phyloP scores from a whole-genome alignment of 2,113 vertebrate genomes.

The Larimichthys polyactis region DNA sequence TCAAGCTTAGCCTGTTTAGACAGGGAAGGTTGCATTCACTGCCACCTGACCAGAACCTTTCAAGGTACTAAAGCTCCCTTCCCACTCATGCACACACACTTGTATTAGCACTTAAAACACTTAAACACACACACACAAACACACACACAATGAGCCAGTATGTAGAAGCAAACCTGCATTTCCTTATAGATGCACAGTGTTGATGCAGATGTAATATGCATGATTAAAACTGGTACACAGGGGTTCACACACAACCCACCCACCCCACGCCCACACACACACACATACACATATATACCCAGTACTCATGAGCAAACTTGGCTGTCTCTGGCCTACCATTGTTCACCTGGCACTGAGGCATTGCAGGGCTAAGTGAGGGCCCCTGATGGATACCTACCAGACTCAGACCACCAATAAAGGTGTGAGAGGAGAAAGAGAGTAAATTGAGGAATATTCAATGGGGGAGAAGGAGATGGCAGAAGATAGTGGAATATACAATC shows the following conservation, averaged over 20 bases:
- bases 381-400: conserved; percentile 80
- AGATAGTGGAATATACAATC: conserved; percentile 59
- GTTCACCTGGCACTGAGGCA: conserved; percentile 75
- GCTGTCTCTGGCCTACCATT: conserved; percentile 72
- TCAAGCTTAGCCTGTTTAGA: conserved; percentile 65
- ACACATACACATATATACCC: conserved; percentile 32
- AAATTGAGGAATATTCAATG: conserved; percentile 63
- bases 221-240: conserved; percentile 66
- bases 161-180: conserved; percentile 64
- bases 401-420: conserved; percentile 79
- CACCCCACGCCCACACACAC: conserved; percentile 13
- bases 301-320: conserved; percentile 67
- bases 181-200: conserved; percentile 56
- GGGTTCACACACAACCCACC: conserved; percentile 47
- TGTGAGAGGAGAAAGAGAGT: conserved; percentile 54
- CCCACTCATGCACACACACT: conserved; percentile 16
- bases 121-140: conserved; percentile 17
- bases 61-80: conserved; percentile 46
- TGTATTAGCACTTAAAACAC: conserved; percentile 30
- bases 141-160: conserved; percentile 34
- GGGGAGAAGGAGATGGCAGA: conserved; percentile 69
- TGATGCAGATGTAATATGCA: conserved; percentile 77
- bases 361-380: conserved; percentile 80
- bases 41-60: conserved; percentile 73
- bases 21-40: conserved; percentile 70